Conservation (phyloP, 53 echinoderm and acorn worm species). For the Stichopus horrens region DNA sequence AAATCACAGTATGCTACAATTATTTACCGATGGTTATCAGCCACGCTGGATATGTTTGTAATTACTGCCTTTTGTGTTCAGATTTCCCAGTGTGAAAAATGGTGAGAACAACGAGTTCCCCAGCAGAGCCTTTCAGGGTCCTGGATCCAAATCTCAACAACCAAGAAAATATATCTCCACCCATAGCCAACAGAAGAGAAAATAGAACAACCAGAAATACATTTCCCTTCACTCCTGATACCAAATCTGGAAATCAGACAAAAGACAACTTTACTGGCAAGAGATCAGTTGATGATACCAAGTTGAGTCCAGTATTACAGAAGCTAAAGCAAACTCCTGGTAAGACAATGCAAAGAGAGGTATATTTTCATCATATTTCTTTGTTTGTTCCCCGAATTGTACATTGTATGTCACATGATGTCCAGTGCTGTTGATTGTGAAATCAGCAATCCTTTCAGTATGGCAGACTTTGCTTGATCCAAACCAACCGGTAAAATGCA, state of each 20-base stretch:
- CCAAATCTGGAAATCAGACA: not conserved
- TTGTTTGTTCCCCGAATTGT: not conserved
- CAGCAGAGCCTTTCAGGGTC: not conserved
- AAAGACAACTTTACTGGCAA: not conserved
- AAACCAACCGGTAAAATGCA: too few species aligned
- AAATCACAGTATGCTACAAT: too few species aligned
- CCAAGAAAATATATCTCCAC: not conserved
- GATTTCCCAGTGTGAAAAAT: not conserved
- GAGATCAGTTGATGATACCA: not conserved
- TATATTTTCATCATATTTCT: not conserved
- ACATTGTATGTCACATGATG: too few species aligned
- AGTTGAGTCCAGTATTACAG: slow-evolving; percentile 32
- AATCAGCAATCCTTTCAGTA: too few species aligned
- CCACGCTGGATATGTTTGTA: too few species aligned
- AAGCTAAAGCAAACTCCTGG: slow-evolving; percentile 32
- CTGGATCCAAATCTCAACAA: not conserved
- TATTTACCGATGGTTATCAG: too few species aligned
- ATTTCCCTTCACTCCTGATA: not conserved
- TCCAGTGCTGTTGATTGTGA: too few species aligned
- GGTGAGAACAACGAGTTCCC: not conserved
- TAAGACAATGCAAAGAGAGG: not conserved
- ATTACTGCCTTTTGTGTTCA: not conserved
- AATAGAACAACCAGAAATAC: not conserved
- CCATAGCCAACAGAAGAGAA: not conserved
- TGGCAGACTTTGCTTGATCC: too few species aligned